Evolutionary conservation across 2,888 invertebrate genomes (phyloP), one percentile per base, ranked within the genome.

Genomic region (Oligia latruncula): DNA sequence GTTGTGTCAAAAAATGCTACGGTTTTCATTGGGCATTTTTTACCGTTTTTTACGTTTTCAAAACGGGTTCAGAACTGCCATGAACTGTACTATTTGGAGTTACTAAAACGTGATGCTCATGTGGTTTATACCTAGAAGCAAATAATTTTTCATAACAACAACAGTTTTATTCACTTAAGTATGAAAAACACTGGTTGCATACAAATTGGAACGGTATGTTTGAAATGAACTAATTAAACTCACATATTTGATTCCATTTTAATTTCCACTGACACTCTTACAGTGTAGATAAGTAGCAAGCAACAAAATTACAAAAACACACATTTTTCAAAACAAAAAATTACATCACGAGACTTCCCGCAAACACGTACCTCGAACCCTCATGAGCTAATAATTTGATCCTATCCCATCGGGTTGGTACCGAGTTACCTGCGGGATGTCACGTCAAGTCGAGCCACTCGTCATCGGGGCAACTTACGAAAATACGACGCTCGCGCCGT

Each of bases 391-490:
- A 89, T 89, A 84, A 88, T 88, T 80, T 83, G 71, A 80, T 83
- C 71, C 49, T 60, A 62, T 83, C 86, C 79, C 84, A 55, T 2
- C 35, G 78, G 74, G 81, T 58, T 68, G 64, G 40, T 55, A 68
- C 49, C 72, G 83, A 81, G 88, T 87, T 88, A 90, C 90, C 89
- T 90, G 80, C 67, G 89, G 89, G 90, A 88, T 84, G 91, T 90
- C 90, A 87, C 82, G 84, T 85, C 92, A 91, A 90, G 90, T 92
- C 93, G 71, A 90, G 89, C 91, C 92, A 92, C 90, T 92, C 93
- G 90, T 95, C 94, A 95, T 93, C 90, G 85, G 87, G 92, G 93
- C 94, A 93, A 93, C 92, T 92, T 92, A 88, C 89, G 92, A 93
- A 94, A 95, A 95, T 93, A 93, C 92, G 88, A 88, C 87, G 91